phyloP scores from a whole-genome alignment of 2,888 invertebrate genomes.

The Electrophaes corylata region DNA sequence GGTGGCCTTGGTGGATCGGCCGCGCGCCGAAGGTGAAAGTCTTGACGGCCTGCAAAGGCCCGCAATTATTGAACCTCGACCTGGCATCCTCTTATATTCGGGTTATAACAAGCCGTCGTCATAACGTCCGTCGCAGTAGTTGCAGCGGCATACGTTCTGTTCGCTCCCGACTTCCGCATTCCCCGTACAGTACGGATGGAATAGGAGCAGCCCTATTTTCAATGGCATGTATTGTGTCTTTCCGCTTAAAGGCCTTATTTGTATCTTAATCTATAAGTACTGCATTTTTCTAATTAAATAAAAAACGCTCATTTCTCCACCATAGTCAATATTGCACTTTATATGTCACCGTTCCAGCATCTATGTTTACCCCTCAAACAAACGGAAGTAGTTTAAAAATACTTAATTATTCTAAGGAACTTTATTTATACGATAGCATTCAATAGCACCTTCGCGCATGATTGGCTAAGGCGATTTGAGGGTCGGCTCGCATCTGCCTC shows the following conservation, averaged over 20 bases:
- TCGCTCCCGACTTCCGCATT: conserved; percentile 61
- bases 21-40: conserved; percentile 82
- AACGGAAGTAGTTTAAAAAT: conserved; percentile 26
- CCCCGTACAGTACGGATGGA: conserved; percentile 30
- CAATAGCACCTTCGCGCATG: conserved; percentile 70
- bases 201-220: conserved; percentile 23
- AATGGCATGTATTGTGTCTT: conserved; percentile 10
- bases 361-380: conserved; percentile 1
- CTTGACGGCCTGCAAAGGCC: conserved; percentile 72
- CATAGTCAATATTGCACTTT: not conserved
- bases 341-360: not conserved
- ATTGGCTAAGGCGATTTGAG: conserved; percentile 70
- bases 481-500: conserved; percentile 68
- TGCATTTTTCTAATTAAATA: not conserved
- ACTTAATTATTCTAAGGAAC: conserved; percentile 47
- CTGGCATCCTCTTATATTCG: conserved; percentile 72
- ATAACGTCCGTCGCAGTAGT: conserved; percentile 41
- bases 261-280: not conserved
- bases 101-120: conserved; percentile 55
- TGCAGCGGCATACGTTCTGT: conserved; percentile 42
- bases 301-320: not conserved
- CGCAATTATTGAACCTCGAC: conserved; percentile 80
- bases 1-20: conserved; percentile 73
- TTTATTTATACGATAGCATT: conserved; percentile 43
- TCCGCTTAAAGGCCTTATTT: not conserved